Conservation (phyloP, 2,797 vertebrate species). For the Pseudochromis fuscus region DNA sequence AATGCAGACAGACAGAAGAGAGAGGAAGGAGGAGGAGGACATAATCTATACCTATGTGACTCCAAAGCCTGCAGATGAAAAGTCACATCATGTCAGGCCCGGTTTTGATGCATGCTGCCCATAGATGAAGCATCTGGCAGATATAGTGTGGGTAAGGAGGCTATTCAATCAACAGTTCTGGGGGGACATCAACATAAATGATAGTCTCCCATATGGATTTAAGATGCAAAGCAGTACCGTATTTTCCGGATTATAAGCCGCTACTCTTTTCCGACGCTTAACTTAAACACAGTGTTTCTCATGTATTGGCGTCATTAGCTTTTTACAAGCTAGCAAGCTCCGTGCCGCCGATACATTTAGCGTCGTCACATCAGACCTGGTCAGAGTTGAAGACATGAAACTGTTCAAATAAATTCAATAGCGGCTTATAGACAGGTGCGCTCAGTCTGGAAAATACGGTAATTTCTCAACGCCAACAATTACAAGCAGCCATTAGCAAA, state of each 20-base stretch:
- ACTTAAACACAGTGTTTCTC: too few relatives aligned
- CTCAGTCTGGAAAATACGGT: too few relatives aligned
- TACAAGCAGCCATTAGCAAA: constrained; percentile 59
- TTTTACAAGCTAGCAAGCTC: too few relatives aligned
- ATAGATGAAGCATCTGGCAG: constrained; percentile 70
- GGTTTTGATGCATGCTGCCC: constrained; percentile 72
- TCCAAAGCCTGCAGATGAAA: constrained; percentile 72
- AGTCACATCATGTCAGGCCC: constrained; percentile 65
- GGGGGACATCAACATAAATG: constrained; percentile 52
- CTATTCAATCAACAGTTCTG: constrained; percentile 64
- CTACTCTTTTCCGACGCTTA: too few relatives aligned
- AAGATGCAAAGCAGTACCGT: constrained; percentile 64
- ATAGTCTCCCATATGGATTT: constrained; percentile 53
- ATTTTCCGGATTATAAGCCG: too few relatives aligned
- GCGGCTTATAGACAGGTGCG: too few relatives aligned
- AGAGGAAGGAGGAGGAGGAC: constrained; percentile 49
- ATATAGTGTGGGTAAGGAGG: constrained; percentile 63
- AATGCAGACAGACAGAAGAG: constrained; percentile 42
- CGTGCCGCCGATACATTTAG: too few relatives aligned
- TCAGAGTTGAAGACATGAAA: too few relatives aligned
- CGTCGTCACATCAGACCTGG: too few relatives aligned
- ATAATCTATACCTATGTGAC: constrained; percentile 68
- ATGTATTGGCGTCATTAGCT: too few relatives aligned
- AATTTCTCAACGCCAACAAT: constrained; percentile 46
- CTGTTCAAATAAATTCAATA: too few relatives aligned